A percentile compares a stretch with the other conserved stretches of the same genome.
These are phyloP conservation scores for cattle (Bos taurus) DNA, from an alignment of 2,113 vertebrate genomes.

Conservation along the genomic window DNA sequence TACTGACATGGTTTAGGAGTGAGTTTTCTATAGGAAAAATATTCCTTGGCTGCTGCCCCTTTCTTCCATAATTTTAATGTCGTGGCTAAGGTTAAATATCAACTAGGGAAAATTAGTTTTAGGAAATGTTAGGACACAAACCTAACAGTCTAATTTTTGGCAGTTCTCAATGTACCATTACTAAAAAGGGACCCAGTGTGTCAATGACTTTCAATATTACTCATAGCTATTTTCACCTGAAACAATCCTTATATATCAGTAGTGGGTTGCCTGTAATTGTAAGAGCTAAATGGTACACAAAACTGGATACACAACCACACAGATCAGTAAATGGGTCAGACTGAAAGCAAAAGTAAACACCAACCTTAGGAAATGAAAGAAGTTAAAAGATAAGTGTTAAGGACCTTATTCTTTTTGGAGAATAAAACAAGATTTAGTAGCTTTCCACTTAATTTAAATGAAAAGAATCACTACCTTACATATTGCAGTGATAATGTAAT, in stretches of 20 bases:
- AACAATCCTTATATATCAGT: conserved; percentile 77
- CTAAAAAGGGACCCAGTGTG: background rate
- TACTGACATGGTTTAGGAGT: conserved; percentile 9
- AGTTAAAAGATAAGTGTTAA: conserved; percentile 86
- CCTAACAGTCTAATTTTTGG: background rate
- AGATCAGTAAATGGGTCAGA: conserved; percentile 75
- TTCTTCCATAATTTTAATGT: conserved; percentile 45
- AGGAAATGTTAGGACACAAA: conserved; percentile 28
- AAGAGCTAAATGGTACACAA: conserved; percentile 79
- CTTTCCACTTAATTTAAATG: conserved; percentile 99
- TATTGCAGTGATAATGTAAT: conserved; percentile 97
- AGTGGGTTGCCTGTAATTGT: conserved; percentile 75
- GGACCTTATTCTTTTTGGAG: conserved; percentile 80
- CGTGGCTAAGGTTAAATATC: conserved; percentile 32
- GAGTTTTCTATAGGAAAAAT: conserved; percentile 28
- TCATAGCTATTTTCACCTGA: conserved; percentile 74
- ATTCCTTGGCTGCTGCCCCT: background rate
- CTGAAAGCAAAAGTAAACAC: conserved; percentile 86
- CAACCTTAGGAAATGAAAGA: conserved; percentile 81
- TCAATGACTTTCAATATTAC: conserved; percentile 73
- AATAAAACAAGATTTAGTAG: conserved; percentile 99
- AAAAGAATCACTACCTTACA: conserved; percentile 99
- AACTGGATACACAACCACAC: conserved; percentile 82
- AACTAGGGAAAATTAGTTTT: conserved; percentile 9
- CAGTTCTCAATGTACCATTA: conserved; percentile 6